Base-by-base conservation (phyloP, 2,888 invertebrate genomes). In the Plusia festucae region DNA sequence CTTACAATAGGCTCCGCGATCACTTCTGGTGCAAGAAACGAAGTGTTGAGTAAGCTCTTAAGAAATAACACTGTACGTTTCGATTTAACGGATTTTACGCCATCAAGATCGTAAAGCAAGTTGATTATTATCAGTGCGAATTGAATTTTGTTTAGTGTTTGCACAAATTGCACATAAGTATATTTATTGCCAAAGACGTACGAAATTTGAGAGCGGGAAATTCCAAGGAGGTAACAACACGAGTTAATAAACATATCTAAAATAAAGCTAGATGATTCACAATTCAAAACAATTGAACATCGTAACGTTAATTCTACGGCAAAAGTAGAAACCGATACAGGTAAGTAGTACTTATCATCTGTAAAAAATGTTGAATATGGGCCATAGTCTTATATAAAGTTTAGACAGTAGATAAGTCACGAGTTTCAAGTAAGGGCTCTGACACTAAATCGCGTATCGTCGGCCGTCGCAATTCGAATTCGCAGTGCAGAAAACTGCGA, bases 31-130 rank as follows among this genome's bases (percentile, higher is more conserved):
- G n/a, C 46, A 18, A 7, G n/a, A n/a, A 34, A 6, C 13, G 46
- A 46, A 46, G 46, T 20, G 46, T 49, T 49, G 46, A 18, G 18
- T 49, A 49, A 49, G 18, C 46, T 49, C 46, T 49, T 49, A 20
- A 18, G 46, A 49, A 49, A 49, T 18, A 49, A 46, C 46, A 18
- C 46, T 49, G n/a, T n/a, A 20, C 13, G 46, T 13, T 49, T 49
- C 46, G 22, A 60, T 55, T 55, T 30, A 15, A 20, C 44, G 9
- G 15, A 52, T 53, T 62, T 51, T 53, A 49, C 46, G 46, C 46
- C 46, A 49, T 20, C 18, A 4, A 49, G 46, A 49, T 49, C 46
- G 20, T 49, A 49, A 49, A 49, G 11, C 46, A 49, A 20, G 46
- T 20, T 49, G 46, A 49, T 49, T 49, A 20, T 18, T 49, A 49